Base-by-base conservation (phyloP, 2,113 vertebrate genomes). In the Gulo gulo region DNA sequence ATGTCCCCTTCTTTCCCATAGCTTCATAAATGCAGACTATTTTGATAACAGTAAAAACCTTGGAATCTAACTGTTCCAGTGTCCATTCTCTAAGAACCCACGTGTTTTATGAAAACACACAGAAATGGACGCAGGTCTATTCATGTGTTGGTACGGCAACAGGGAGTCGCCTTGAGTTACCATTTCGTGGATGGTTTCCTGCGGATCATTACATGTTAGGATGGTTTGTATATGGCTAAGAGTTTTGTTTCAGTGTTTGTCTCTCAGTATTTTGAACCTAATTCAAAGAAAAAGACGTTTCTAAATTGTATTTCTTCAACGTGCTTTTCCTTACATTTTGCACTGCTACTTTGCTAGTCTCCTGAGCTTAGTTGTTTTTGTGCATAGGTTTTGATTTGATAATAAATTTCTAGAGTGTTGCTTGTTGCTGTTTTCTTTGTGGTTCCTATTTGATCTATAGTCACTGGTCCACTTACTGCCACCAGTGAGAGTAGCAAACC, bases 321-420 rank as follows among this genome's bases (percentile, higher is more conserved):
- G 16, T 97, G 50, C 92, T 82, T 98, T 94, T 94, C 52, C 90
- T 92, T 97, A 89, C 21, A 65, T 93, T 92, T 98, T 91, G 91
- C 97, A 94, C 34, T 55, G 61, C 96, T 67, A 79, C 36, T 73
- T 89, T 80, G 78, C 93, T 96, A 67, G 91, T 90, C 74, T 96
- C 95, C 67, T 91, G 88, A 80, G 81, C 83, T 97, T 91, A 94
- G 76, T 88, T 78, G 42, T 89, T 10, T 92, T 61, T 23, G 23
- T 29, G n/a, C 0, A n/a, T 69, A 91, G 89, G 47, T 74, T 98
- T 31, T 97, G 82, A 97, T 96, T 86, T 74, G 95, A 45, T 95
- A 98, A 98, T 98, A 98, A 98, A 98, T 4, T 24, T 42, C 31
- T 42, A 65, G 92, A 95, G 83, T 39, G 59, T 85, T 0, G 3